Conservation (phyloP, 1,140 invertebrate species). For the Rhopalosiphum maidis region DNA sequence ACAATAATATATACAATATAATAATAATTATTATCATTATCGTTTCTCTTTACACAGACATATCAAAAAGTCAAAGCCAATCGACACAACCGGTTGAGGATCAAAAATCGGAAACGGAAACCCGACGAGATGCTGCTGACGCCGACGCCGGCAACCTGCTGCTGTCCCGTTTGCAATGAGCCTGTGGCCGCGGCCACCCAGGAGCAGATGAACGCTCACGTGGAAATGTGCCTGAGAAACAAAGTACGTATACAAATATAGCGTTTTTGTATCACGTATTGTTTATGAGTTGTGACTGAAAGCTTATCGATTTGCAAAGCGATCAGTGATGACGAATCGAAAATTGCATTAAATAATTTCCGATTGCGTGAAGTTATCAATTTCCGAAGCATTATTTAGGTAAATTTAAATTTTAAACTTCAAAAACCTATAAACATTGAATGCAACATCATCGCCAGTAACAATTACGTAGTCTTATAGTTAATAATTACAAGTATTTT, state of each 20-base stretch:
- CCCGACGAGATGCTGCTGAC: constrained; percentile 67
- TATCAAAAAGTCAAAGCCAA: constrained; percentile 84
- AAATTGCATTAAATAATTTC: background rate
- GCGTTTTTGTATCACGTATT: background rate
- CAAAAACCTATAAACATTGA: background rate
- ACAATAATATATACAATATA: background rate
- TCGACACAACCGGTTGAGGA: constrained; percentile 73
- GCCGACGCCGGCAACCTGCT: constrained; percentile 57
- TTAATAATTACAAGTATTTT: background rate
- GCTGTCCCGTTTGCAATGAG: constrained; percentile 80
- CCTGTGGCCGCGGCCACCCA: constrained; percentile 67
- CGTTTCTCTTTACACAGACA: constrained; percentile 64
- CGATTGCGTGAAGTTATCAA: background rate
- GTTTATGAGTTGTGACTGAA: background rate
- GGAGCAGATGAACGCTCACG: constrained; percentile 79
- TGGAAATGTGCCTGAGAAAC: constrained; percentile 72
- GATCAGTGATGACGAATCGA: background rate
- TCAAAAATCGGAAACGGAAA: constrained; percentile 74
- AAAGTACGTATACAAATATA: background rate
- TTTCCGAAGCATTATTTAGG: background rate
- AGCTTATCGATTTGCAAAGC: background rate
- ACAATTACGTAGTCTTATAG: background rate
- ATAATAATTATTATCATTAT: background rate
- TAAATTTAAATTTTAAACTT: background rate
- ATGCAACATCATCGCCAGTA: background rate